Percentiles rank a stretch among this genome's conserved stretches.
These are phyloP conservation scores for Gila orcuttii DNA, from an alignment of 2,113 vertebrate genomes.

Conservation along the genomic window DNA sequence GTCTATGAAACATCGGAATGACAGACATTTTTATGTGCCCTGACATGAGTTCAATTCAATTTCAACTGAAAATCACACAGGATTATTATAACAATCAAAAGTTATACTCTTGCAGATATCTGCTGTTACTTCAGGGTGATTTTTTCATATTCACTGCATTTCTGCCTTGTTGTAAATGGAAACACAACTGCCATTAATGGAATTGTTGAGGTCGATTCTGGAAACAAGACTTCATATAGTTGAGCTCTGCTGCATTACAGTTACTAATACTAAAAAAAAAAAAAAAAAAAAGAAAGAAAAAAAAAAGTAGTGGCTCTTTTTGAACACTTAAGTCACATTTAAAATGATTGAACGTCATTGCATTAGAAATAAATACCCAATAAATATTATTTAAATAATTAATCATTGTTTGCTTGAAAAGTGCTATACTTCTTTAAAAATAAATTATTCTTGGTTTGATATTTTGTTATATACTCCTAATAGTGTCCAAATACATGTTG, in stretches of 20 bases:
- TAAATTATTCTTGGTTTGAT: neutral
- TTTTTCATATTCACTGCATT: neutral
- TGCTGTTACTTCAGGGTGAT: neutral
- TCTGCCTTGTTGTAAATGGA: neutral
- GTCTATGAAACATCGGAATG: neutral
- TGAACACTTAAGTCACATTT: too few species aligned
- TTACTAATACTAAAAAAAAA: neutral
- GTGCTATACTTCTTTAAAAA: neutral
- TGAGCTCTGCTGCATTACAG: neutral
- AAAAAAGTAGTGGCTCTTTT: too few species aligned
- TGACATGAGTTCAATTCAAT: neutral
- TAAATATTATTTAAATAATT: neutral
- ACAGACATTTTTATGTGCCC: neutral
- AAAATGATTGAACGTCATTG: too few species aligned
- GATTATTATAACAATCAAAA: constrained; percentile 2
- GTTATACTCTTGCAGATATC: neutral
- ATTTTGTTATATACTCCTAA: neutral
- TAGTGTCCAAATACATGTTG: neutral
- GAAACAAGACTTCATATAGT: neutral
- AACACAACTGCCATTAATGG: neutral
- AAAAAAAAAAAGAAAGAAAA: too few species aligned
- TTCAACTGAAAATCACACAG: neutral
- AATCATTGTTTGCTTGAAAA: neutral
- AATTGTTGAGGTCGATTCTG: neutral
- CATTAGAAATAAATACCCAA: neutral